Evolutionary conservation across 2,113 vertebrate genomes (phyloP).

Genomic region (Rhabdornis inornatus): DNA sequence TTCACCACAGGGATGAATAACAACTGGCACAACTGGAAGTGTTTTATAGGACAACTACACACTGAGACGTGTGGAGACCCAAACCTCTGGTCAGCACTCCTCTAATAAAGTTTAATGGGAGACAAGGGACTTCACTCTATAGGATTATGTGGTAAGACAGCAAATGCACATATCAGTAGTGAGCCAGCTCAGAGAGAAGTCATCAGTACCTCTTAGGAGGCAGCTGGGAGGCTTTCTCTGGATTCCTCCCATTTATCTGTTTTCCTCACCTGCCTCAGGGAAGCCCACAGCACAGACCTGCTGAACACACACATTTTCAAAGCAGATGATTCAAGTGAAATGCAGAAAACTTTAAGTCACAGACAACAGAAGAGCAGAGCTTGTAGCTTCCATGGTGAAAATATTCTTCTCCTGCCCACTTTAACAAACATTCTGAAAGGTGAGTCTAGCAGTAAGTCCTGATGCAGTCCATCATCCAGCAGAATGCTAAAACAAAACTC

Average conservation of each 20-base stretch:
- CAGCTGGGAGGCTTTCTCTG: background rate
- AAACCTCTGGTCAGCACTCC: background rate
- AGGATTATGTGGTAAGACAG: background rate
- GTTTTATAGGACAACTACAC: background rate
- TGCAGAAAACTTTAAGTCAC: background rate
- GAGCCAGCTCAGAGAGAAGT: background rate
- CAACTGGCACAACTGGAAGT: background rate
- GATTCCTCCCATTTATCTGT: background rate
- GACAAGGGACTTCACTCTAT: background rate
- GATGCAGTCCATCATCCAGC: background rate
- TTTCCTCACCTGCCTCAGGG: background rate
- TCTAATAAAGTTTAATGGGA: background rate
- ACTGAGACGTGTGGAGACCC: background rate
- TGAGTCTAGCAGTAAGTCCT: background rate
- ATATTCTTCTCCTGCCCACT: fast-evolving
- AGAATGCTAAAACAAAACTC: background rate
- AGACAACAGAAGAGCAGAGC: background rate
- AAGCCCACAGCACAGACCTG: background rate
- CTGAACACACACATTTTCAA: background rate
- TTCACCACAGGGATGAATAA: background rate
- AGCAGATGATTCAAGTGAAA: background rate
- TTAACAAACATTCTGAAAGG: background rate
- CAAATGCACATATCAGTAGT: background rate
- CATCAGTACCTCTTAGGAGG: background rate
- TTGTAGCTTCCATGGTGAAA: background rate